phyloP scores from a whole-genome alignment of 2,797 vertebrate species.

The Enteromius fasciolatus region DNA sequence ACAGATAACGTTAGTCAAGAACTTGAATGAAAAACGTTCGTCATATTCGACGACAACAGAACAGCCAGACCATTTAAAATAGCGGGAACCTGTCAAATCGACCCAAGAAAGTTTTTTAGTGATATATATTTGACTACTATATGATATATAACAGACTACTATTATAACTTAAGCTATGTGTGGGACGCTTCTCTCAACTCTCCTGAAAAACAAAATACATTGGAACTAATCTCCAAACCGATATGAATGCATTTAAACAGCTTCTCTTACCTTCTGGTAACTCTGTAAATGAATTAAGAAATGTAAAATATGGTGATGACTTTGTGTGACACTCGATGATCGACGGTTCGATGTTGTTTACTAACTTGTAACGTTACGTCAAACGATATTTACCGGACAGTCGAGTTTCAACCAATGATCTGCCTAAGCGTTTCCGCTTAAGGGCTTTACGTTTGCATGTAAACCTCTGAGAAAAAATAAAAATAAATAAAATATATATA shows the following conservation, averaged over 20 bases:
- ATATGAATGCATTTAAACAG: not conserved
- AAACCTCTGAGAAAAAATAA: not conserved
- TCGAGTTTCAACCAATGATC: constrained; percentile 6
- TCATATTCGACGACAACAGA: not conserved
- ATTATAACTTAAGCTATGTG: not conserved
- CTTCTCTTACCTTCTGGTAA: not conserved
- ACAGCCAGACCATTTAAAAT: not conserved
- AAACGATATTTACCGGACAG: not conserved
- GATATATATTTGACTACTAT: not conserved
- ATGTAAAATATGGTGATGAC: not conserved
- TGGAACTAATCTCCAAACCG: not conserved
- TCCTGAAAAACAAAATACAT: not conserved
- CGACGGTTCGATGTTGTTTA: not conserved
- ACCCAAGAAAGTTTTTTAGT: not conserved
- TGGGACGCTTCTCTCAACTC: not conserved
- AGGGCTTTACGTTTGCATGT: not conserved
- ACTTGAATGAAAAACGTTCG: constrained; percentile 4
- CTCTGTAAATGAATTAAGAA: not conserved
- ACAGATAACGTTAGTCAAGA: not conserved
- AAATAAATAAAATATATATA: too few relatives aligned
- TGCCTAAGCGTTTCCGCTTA: not conserved
- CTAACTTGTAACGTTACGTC: not conserved
- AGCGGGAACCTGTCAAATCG: not conserved
- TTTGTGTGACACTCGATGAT: constrained; percentile 16
- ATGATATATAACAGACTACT: not conserved